phyloP scores from a whole-genome alignment of 1,140 invertebrate species.

The Drosophila seguyi region DNA sequence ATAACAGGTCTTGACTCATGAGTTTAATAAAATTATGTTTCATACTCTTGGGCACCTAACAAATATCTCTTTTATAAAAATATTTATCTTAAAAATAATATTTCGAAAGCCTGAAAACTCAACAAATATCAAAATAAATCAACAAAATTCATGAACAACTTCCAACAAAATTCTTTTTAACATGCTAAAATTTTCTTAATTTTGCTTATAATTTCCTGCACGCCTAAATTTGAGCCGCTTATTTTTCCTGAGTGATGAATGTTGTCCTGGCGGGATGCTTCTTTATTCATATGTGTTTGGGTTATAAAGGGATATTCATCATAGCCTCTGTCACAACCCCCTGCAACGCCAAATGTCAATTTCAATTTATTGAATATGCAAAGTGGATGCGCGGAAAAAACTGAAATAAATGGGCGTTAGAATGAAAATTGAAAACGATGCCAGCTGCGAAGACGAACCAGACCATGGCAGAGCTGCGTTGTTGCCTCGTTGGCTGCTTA shows the following conservation, averaged over 20 bases:
- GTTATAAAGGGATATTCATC: conserved; percentile 24
- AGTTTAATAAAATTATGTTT: background rate
- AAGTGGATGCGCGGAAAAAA: conserved; percentile 10
- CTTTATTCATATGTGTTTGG: conserved; percentile 22
- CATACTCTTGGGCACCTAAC: background rate
- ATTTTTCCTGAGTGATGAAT: background rate
- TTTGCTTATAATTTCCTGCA: background rate
- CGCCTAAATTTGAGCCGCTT: background rate
- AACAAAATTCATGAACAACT: background rate
- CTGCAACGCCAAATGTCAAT: conserved; percentile 53
- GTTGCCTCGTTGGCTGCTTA: conserved; percentile 61
- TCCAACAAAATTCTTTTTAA: background rate
- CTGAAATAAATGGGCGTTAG: conserved; percentile 48
- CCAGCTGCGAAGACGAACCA: conserved; percentile 29
- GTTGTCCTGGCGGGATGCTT: background rate
- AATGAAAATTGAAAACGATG: conserved; percentile 63
- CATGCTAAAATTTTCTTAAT: rapidly evolving
- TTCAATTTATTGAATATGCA: conserved; percentile 75
- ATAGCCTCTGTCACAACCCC: background rate
- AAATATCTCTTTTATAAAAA: background rate
- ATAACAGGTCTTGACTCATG: background rate
- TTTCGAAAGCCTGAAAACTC: too few relatives aligned
- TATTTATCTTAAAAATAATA: background rate
- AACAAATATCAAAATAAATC: background rate
- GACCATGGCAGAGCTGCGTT: conserved; percentile 15